These are phyloP conservation scores for Notarius quadriscutis DNA, from an alignment of 2,113 vertebrate species.

Conservation along the genomic window DNA sequence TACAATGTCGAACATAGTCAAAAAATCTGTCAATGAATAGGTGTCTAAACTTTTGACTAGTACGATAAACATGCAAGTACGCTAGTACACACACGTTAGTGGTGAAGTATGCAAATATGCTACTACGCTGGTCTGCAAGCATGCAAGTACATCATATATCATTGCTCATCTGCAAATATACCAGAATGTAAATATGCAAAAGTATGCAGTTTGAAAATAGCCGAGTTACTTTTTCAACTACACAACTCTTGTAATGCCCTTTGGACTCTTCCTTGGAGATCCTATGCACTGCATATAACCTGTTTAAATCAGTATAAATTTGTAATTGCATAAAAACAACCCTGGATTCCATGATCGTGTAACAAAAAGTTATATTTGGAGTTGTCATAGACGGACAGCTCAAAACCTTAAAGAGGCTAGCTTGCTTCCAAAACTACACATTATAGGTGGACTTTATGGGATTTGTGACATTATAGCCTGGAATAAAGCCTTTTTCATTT, in stretches of 20 bases:
- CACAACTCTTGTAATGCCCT: neutral
- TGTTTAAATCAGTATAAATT: neutral
- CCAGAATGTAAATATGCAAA: neutral
- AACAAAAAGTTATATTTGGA: neutral
- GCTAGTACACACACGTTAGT: too few species aligned
- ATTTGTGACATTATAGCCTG: neutral
- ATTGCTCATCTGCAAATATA: neutral
- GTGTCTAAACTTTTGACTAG: too few species aligned
- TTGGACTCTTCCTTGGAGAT: neutral
- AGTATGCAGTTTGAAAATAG: neutral
- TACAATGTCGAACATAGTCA: too few species aligned
- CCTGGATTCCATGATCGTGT: neutral
- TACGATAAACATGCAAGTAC: too few species aligned
- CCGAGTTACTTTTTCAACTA: neutral
- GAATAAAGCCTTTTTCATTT: neutral
- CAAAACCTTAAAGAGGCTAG: neutral
- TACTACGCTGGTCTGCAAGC: neutral
- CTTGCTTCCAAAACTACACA: neutral
- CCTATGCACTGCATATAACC: neutral
- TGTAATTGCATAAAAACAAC: neutral
- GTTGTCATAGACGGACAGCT: neutral
- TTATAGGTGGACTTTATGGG: slow-evolving; percentile 3
- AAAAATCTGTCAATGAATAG: too few species aligned
- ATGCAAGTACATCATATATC: neutral
- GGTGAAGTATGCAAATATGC: too few species aligned